Evolutionary conservation across 2,797 vertebrate species (phyloP), one percentile per base, ranked within the genome.

Genomic region (Gila robusta): DNA sequence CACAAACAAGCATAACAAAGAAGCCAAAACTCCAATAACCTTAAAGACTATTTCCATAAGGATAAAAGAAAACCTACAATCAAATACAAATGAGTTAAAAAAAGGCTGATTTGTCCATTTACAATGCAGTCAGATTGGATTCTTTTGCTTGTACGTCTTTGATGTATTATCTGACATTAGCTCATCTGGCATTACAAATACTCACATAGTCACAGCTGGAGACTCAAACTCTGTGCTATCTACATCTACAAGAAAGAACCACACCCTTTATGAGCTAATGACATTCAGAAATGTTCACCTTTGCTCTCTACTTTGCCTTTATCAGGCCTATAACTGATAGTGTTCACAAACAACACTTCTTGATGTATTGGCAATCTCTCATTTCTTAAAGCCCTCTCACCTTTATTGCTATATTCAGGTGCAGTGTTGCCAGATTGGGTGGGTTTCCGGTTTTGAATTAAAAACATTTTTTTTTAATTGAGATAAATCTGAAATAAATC

Each of bases 131-230:
- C 32, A 54, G 21, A n/a, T 35, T 37, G 49, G 47, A 54, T 69
- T 52, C 1, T 39, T 23, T 73, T 74, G 49, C 49, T 52, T 52
- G 21, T 41, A 62, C 4, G 21, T 79, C 16, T 11, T n/a, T 21
- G 6, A 49, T 59, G 35, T 35, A 37, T 35, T 37, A 81, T 39
- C 44, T 69, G 19, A 41, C 66, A 52, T 56, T 23, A 87, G 9
- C 26, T 47, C 67, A 71, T 82, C n/a, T 44, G 37, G 32, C 47
- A 82, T 28, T 21, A 12, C 21, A 86, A 72, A 72, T 56, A 49
- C 37, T 72, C 37, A 47, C 69, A 83, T 8, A 16, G 7, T 64
- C 26, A 64, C 32, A 59, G 21, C 16, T 52, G 12, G 4, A 87
- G 74, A 17, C 41, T 54, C 54, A 73, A 47, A 79, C 39, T 28